Base-by-base conservation (phyloP, 1,140 invertebrate genomes). In the Anastatus disparis region DNA sequence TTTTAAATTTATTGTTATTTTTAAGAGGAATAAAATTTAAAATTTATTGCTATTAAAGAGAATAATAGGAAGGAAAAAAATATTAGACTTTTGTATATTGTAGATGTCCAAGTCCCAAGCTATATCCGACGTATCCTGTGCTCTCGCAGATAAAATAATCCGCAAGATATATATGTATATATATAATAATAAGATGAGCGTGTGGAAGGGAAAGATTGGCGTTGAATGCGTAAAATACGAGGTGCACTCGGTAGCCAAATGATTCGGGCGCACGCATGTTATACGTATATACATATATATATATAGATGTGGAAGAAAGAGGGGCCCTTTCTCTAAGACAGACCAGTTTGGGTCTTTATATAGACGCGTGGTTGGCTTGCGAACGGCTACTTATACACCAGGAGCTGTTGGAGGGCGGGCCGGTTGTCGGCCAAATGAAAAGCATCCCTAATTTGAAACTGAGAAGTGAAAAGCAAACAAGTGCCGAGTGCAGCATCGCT, bases 401-500 rank as follows among this genome's bases (percentile, higher is more conserved):
- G 76, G 75, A 77, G 76, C 76, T 63, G 22, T 26, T 44, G 53
- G 64, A 69, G 75, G 76, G 76, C 75, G 76, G 73, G 73, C 70
- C 75, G 70, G 66, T 64, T 67, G 76, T 77, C 76, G 72, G 71
- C 56, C 56, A 55, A 67, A 76, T 77, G 73, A 76, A 77, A 76
- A 77, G 76, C 76, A 76, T 75, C 74, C 70, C 76, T 77, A 77
- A 77, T 77, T 77, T 76, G 73, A 77, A 76, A 77, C 44, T 68
- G 71, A 76, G 70, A 72, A 64, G 64, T 72, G 64, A 72, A 72
- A 72, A 74, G 74, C 70, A 76, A 76, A 76, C 75, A 74, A 71
- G 42, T 70, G 65, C 55, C 24, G 58, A 40, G 67, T 24, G 63
- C n/a, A n/a, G n/a, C n/a, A n/a, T n/a, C n/a, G n/a, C 72, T 59